Base-by-base conservation (phyloP, 2,888 invertebrate genomes). In the Eilema sororculum region DNA sequence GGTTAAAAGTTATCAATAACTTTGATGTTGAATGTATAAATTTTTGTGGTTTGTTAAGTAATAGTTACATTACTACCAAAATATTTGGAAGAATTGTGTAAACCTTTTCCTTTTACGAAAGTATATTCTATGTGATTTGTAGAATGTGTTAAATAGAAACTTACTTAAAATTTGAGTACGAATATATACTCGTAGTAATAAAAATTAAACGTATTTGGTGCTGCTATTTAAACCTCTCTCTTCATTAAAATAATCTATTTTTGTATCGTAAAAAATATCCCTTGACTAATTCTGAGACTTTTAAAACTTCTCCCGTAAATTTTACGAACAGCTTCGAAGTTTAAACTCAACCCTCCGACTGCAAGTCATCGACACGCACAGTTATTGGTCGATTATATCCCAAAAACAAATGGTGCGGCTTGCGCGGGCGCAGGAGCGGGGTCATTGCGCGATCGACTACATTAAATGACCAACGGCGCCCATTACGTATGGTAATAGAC, bases 361-460 rank as follows among this genome's bases (percentile, higher is more conserved):
- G 60, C 60, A 67, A 78, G 77, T 75, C 84, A 78, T 79, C 74
- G 75, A 78, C 80, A 74, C 80, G 73, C 69, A 79, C 84, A 77
- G 84, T 86, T 87, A 87, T 87, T 85, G 85, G 85, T 81, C 80
- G 84, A 89, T 89, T 84, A 86, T 86, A 88, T 89, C 88, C 88
- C 85, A 90, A 92, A 91, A 89, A 90, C 86, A 87, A 84, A 83
- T 81, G 81, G 78, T 80, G 84, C 84, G 80, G 79, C 85, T 79
- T 83, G 84, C 86, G 84, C 81, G 80, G 82, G 78, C 78, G 82
- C 83, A 83, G 83, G 82, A 83, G 82, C 84, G 92, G 90, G 94
- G 94, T 94, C 94, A 93, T 88, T 90, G 94, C 84, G 93, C 93
- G 91, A 88, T 89, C 90, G 90, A 85, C 89, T 90, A 86, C 90